Conservation (phyloP, 1,140 invertebrate species). For the Bathynomus jamesi region DNA sequence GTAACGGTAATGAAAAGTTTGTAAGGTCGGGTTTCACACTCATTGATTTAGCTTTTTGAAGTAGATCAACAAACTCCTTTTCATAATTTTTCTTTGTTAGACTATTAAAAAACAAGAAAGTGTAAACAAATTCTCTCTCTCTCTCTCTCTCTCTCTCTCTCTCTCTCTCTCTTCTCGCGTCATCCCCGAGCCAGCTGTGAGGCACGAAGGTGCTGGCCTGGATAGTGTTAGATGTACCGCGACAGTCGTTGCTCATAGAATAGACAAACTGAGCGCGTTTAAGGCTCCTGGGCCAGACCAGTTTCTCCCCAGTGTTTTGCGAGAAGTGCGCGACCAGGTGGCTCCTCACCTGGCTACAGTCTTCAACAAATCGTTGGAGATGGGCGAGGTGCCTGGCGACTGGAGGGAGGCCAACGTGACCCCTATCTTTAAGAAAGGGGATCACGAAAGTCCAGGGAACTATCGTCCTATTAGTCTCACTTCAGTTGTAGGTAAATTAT, state of each 20-base stretch:
- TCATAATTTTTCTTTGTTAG: not conserved
- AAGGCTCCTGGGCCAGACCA: not conserved
- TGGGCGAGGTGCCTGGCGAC: too few species aligned
- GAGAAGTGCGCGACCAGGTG: not conserved
- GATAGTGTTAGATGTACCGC: not conserved
- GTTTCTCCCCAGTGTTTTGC: not conserved
- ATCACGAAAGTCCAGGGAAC: too few species aligned
- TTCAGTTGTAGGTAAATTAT: too few species aligned
- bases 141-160: too few species aligned
- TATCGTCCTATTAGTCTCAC: too few species aligned
- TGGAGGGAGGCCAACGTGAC: too few species aligned
- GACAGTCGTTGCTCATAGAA: not conserved
- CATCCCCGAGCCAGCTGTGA: not conserved
- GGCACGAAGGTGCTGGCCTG: not conserved
- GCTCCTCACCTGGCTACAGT: too few species aligned
- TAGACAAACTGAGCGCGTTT: not conserved
- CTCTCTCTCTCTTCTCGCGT: too few species aligned
- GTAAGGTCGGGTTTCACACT: not conserved
- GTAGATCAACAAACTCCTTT: not conserved
- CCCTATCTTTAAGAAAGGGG: too few species aligned
- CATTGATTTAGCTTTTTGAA: not conserved
- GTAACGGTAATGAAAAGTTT: not conserved
- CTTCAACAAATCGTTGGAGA: too few species aligned
- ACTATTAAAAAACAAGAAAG: not conserved
- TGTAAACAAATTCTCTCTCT: not conserved